Conservation (phyloP, 2,888 invertebrate genomes). For the Malachius bipustulatus region DNA sequence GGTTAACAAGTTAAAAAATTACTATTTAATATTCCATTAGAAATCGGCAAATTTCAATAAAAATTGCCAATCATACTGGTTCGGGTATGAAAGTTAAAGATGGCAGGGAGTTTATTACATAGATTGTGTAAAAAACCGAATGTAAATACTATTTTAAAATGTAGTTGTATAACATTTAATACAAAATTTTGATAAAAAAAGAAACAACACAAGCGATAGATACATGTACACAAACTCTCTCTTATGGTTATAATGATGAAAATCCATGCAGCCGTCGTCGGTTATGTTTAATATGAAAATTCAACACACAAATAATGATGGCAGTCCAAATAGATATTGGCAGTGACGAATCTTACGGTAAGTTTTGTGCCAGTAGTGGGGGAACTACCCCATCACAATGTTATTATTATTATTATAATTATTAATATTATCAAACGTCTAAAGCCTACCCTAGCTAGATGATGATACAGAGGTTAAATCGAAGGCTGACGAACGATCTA, state of each 20-base stretch:
- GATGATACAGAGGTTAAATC: too few relatives aligned
- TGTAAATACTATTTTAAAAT: too few relatives aligned
- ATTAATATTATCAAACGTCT: too few relatives aligned
- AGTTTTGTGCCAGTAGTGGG: slow-evolving; percentile 22
- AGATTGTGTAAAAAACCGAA: too few relatives aligned
- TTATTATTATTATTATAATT: neutral
- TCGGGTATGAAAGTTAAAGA: too few relatives aligned
- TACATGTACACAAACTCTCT: slow-evolving; percentile 22
- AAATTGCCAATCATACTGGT: too few relatives aligned
- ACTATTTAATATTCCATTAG: too few relatives aligned
- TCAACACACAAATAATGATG: slow-evolving; percentile 19
- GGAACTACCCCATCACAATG: neutral
- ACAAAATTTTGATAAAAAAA: slow-evolving; percentile 12
- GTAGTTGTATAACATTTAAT: slow-evolving; percentile 7
- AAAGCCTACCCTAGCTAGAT: too few relatives aligned
- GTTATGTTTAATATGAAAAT: slow-evolving; percentile 17
- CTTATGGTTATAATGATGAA: slow-evolving; percentile 8
- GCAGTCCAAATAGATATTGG: slow-evolving; percentile 37
- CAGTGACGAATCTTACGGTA: slow-evolving; percentile 26
- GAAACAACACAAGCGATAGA: slow-evolving; percentile 14
- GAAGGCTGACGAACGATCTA: too few relatives aligned
- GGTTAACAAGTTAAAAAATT: too few relatives aligned
- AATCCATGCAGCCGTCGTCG: slow-evolving; percentile 29
- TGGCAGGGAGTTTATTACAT: too few relatives aligned
- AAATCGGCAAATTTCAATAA: too few relatives aligned